phyloP scores from a whole-genome alignment of 2,888 invertebrate species.

The Lochmaea crataegi region DNA sequence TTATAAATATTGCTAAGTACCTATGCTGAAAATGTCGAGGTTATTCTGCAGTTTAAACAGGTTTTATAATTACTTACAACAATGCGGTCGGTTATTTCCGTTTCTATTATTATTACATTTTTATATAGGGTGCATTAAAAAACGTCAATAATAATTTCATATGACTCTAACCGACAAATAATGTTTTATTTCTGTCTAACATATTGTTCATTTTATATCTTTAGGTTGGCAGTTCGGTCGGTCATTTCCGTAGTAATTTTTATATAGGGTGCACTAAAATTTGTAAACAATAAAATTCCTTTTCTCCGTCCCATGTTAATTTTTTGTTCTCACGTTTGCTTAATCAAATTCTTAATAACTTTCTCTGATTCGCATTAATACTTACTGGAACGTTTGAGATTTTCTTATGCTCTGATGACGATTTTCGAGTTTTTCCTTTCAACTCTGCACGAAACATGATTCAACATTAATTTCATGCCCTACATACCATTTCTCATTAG shows the following conservation, averaged over 20 bases:
- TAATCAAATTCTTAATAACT: neutral
- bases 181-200: no score
- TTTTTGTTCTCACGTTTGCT: neutral
- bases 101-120: neutral
- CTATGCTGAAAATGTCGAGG: slow-evolving; percentile 1
- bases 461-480: neutral
- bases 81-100: neutral
- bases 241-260: neutral
- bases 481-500: neutral
- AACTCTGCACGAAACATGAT: neutral
- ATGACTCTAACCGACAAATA: no score
- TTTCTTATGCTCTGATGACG: neutral
- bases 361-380: no score
- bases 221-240: no score
- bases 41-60: neutral
- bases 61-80: neutral
- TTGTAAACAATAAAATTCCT: no score
- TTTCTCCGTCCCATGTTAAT: no score
- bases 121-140: neutral
- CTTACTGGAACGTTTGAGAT: neutral
- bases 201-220: no score
- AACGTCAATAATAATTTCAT: no score
- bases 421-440: neutral
- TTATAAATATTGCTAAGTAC: neutral
- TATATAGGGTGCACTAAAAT: neutral